A percentile compares a stretch with the other conserved stretches of the same genome.
Evolutionary conservation across 2,797 vertebrate genomes (phyloP).

Genomic region (Fistularia commersonii): DNA sequence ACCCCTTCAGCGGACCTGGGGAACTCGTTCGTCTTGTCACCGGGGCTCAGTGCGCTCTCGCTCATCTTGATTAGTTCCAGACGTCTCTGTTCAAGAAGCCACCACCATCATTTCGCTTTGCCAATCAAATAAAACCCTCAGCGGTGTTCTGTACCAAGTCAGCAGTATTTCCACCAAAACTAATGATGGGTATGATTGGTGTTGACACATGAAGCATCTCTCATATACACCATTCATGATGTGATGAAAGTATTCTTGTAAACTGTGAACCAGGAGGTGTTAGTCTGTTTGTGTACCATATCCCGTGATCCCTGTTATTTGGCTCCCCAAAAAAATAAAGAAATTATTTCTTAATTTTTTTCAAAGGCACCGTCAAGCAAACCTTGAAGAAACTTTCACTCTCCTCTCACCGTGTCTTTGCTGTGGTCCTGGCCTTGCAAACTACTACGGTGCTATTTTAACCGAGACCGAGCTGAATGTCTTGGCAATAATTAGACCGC

Average conservation of each 20-base stretch:
- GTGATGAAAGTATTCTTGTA: slow-evolving; percentile 11
- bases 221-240: too few relatives aligned
- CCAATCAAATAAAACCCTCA: too few relatives aligned
- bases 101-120: background rate
- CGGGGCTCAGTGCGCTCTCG: slow-evolving; percentile 31
- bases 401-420: background rate
- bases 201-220: too few relatives aligned
- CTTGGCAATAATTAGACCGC: background rate
- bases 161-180: too few relatives aligned
- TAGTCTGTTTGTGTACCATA: slow-evolving; percentile 23
- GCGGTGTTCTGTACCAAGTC: too few relatives aligned
- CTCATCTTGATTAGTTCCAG: slow-evolving; percentile 28
- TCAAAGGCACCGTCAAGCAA: slow-evolving; percentile 1
- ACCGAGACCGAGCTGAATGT: too few relatives aligned
- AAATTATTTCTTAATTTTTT: slow-evolving; percentile 13
- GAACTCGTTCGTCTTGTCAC: slow-evolving; percentile 66
- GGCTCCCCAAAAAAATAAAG: too few relatives aligned
- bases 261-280: slow-evolving; percentile 20
- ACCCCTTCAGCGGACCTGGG: slow-evolving; percentile 56
- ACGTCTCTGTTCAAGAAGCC: background rate
- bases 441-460: too few relatives aligned
- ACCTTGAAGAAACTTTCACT: background rate
- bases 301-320: slow-evolving; percentile 5
- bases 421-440: background rate
- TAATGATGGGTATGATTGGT: too few relatives aligned